A percentile compares a stretch with the other conserved stretches of the same genome.
These are phyloP conservation scores for Ceratothoa steindachneri DNA, from an alignment of 2,888 invertebrate species.

Conservation along the genomic window DNA sequence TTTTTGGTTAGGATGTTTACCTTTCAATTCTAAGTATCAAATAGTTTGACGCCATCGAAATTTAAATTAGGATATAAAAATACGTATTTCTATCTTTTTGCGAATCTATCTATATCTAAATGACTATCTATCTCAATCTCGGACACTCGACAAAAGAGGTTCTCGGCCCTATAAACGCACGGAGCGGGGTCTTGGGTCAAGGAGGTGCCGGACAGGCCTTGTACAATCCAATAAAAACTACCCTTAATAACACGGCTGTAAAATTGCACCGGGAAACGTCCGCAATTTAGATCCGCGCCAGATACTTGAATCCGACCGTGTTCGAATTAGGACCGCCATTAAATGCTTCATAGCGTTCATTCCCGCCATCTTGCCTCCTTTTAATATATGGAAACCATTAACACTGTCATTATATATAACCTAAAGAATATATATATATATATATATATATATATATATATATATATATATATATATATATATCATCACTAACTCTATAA, in stretches of 20 bases:
- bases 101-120: conserved; percentile 1
- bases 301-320: not conserved
- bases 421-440: too few species aligned
- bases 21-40: too few species aligned
- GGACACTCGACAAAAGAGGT: not conserved
- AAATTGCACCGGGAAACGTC: not conserved
- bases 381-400: not conserved
- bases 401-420: not conserved
- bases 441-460: too few species aligned
- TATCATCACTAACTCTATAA: too few species aligned
- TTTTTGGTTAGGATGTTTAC: too few species aligned
- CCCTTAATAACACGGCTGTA: not conserved
- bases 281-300: not conserved
- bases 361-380: not conserved
- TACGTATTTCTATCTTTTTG: conserved; percentile 1
- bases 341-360: not conserved
- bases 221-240: not conserved
- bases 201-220: not conserved
- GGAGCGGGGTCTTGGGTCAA: not conserved
- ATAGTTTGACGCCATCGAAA: too few species aligned
- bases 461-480: too few species aligned
- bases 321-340: not conserved
- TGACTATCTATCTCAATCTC: not conserved
- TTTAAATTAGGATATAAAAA: too few species aligned
- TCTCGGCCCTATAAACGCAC: not conserved